Base-by-base conservation (phyloP, 2,797 vertebrate species). In the Vireo griseus region DNA sequence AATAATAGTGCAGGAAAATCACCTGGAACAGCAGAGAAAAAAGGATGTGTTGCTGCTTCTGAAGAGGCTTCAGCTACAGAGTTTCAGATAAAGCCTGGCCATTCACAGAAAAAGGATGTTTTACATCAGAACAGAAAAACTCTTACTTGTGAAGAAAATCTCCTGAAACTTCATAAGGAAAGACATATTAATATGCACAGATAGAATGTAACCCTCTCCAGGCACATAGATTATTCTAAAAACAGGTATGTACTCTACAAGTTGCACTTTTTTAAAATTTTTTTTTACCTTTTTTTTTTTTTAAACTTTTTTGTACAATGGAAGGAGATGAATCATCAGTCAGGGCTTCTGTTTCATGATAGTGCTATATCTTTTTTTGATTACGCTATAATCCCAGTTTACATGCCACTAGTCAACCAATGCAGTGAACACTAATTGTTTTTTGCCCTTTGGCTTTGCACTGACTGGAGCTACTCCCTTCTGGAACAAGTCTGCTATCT, bases 151-250 rank as follows among this genome's bases (percentile, higher is more conserved):
- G 96, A 98, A 94, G 97, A 97, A 97, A 97, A 96, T 39, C 97
- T 97, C 55, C 83, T 96, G 72, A 97, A 94, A 92, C 93, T 97
- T 96, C 97, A 94, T 88, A 96, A 97, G 77, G 97, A 98, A 78
- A 96, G 84, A 96, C 97, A 98, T 96, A 97, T 97, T 97, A 98
- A 98, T 97, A 98, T 97, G 97, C 96, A 97, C 97, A 97, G 97
- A 96, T 98, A 98, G 98, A 98, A 85, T 98, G 97, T 98, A 96
- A 93, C 88, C 91, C 87, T 95, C 95, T 94, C 92, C 97, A 95
- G 92, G 97, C 98, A 97, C 96, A 88, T 96, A 97, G 95, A 96
- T 97, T 97, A 96, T 97, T 97, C 97, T 97, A 97, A 95, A 96
- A 97, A 95, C 98, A 98, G 98, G 98, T 98, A 97, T 7, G 97